These are phyloP conservation scores for Malthinus seriepunctatus DNA, from an alignment of 2,888 invertebrate genomes.

Conservation along the genomic window DNA sequence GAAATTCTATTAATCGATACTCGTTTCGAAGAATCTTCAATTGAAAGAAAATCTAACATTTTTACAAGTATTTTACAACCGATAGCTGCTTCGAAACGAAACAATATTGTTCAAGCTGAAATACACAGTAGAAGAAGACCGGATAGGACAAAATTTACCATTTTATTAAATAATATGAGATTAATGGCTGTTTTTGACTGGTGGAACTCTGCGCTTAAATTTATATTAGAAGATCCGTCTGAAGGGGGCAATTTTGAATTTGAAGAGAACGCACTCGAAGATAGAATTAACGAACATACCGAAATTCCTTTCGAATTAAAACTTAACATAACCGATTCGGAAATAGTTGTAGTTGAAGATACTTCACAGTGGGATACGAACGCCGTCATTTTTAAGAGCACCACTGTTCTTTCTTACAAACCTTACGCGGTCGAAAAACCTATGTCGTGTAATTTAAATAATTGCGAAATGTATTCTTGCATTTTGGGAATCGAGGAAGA, in stretches of 20 bases:
- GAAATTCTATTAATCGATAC: constrained; percentile 84
- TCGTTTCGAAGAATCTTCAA: constrained; percentile 67
- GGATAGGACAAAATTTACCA: constrained; percentile 77
- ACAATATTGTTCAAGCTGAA: constrained; percentile 50
- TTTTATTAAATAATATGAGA: constrained; percentile 92
- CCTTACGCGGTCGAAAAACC: constrained; percentile 71
- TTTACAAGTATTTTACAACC: constrained; percentile 89
- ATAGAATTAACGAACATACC: constrained; percentile 33
- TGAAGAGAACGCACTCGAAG: constrained; percentile 2
- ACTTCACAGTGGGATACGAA: constrained; percentile 86
- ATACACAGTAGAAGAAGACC: constrained; percentile 62
- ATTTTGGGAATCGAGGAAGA: constrained; percentile 85
- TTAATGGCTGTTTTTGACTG: constrained; percentile 93
- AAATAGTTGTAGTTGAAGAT: constrained; percentile 92
- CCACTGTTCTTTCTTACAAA: constrained; percentile 84
- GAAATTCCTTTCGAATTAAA: constrained; percentile 75
- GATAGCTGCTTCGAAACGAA: constrained; percentile 40
- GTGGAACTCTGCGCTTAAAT: constrained; percentile 84
- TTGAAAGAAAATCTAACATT: constrained; percentile 77
- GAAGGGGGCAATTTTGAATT: constrained; percentile 33
- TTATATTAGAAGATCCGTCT: constrained; percentile 62
- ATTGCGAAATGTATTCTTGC: constrained; percentile 90
- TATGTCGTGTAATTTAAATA: constrained; percentile 83
- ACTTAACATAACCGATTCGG: constrained; percentile 93
- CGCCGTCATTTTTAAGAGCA: constrained; percentile 91